A percentile compares a stretch with the other conserved stretches of the same genome.
These are phyloP conservation scores for Limnodromus scolopaceus DNA, from an alignment of 2,797 vertebrate genomes.

Conservation along the genomic window DNA sequence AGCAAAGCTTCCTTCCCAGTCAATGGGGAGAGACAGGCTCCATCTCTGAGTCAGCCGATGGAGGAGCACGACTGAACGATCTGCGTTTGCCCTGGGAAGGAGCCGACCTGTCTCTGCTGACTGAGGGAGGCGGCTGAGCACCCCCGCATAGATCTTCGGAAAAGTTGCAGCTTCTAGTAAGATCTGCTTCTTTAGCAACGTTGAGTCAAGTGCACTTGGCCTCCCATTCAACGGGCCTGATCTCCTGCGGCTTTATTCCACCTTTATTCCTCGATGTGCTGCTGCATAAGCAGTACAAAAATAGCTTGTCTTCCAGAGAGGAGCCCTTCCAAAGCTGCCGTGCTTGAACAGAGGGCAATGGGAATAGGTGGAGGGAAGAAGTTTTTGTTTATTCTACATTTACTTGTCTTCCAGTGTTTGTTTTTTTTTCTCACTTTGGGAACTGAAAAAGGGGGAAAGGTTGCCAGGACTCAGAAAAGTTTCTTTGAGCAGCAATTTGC, in stretches of 20 bases:
- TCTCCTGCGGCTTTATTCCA: not conserved
- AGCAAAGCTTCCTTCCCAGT: not conserved
- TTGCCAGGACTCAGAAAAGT: not conserved
- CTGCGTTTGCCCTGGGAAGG: not conserved
- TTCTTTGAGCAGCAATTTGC: not conserved
- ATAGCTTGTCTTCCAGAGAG: not conserved
- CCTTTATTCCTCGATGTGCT: not conserved
- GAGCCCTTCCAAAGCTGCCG: not conserved
- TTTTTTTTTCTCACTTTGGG: not conserved
- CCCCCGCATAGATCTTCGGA: accelerated
- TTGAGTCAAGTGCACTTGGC: not conserved
- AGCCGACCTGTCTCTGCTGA: not conserved
- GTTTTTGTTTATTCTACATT: not conserved
- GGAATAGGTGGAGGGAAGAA: not conserved
- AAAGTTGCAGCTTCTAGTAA: not conserved
- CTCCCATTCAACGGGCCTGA: not conserved
- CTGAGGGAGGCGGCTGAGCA: not conserved
- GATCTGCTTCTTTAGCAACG: not conserved
- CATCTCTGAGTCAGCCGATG: not conserved
- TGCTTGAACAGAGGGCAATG: not conserved
- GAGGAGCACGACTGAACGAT: not conserved
- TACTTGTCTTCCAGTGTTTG: not conserved
- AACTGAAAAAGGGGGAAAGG: not conserved
- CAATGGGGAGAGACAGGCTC: not conserved
- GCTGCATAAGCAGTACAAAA: not conserved